Conservation (phyloP, 2,797 vertebrate genomes). For the Intellagama lesueurii region DNA sequence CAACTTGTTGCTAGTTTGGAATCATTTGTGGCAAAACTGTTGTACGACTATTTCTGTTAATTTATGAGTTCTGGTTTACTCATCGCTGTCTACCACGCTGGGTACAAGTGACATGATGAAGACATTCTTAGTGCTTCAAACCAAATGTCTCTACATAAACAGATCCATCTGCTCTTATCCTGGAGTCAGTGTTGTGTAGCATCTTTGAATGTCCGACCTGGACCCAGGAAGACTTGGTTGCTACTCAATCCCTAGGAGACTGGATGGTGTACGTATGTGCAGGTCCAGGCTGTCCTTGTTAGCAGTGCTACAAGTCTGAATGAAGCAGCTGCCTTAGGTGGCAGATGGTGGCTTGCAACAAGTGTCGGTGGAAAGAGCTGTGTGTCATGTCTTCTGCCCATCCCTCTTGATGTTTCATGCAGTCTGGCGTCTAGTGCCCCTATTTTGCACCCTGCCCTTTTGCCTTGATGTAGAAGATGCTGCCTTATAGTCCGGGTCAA, state of each 20-base stretch:
- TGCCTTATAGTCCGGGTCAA: too few species aligned
- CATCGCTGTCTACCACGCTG: not conserved
- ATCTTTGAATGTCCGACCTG: not conserved
- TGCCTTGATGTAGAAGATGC: not conserved
- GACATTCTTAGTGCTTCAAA: not conserved
- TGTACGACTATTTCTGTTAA: not conserved
- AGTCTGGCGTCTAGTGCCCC: too few species aligned
- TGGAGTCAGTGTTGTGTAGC: not conserved
- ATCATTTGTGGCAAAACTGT: not conserved
- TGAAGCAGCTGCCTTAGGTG: too few species aligned
- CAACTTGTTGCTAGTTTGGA: constrained; percentile 9
- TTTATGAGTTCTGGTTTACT: not conserved
- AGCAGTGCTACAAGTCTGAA: too few species aligned
- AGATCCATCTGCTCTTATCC: not conserved
- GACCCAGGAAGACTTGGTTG: too few species aligned
- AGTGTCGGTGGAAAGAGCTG: too few species aligned
- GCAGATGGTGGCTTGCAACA: too few species aligned
- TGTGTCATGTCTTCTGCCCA: too few species aligned
- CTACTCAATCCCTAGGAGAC: not conserved
- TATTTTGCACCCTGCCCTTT: too few species aligned
- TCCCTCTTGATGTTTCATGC: too few species aligned
- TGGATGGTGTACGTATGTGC: not conserved
- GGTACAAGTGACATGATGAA: not conserved
- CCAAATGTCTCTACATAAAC: not conserved
- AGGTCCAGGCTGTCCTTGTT: too few species aligned